These are phyloP conservation scores for Lates calcarifer DNA, from an alignment of 2,113 vertebrate genomes.

Conservation along the genomic window DNA sequence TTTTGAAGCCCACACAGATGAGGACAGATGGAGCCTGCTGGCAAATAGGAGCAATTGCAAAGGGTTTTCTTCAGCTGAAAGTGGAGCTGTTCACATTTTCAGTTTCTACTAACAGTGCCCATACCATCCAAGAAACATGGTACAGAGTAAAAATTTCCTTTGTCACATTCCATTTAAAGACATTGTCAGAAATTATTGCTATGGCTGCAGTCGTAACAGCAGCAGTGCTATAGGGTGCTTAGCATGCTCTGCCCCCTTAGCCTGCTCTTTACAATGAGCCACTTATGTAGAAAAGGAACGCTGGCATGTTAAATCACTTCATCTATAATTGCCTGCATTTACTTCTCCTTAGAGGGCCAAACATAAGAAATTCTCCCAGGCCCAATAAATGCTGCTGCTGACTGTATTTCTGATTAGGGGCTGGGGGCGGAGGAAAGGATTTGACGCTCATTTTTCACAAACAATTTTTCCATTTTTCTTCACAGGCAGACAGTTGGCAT, in stretches of 20 bases:
- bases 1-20: slow-evolving; percentile 53
- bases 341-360: slow-evolving; percentile 80
- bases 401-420: slow-evolving; percentile 82
- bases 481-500: slow-evolving; percentile 85
- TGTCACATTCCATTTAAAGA: slow-evolving; percentile 57
- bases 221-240: slow-evolving; percentile 59
- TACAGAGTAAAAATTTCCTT: slow-evolving; percentile 27
- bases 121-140: slow-evolving; percentile 41
- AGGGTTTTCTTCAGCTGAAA: slow-evolving; percentile 35
- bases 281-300: slow-evolving; percentile 77
- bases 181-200: slow-evolving; percentile 51
- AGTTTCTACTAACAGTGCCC: slow-evolving; percentile 34
- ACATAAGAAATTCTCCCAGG: slow-evolving; percentile 79
- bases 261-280: slow-evolving; percentile 77
- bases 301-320: slow-evolving; percentile 83
- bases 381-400: slow-evolving; percentile 80
- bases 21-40: slow-evolving; percentile 66
- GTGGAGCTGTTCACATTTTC: slow-evolving; percentile 32
- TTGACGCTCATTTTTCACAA: slow-evolving; percentile 85
- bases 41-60: slow-evolving; percentile 45
- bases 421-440: slow-evolving; percentile 66
- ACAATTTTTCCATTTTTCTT: slow-evolving; percentile 85
- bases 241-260: slow-evolving; percentile 51
- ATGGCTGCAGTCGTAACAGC: slow-evolving; percentile 31
- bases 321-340: slow-evolving; percentile 84